These are phyloP conservation scores for Brachionus plicatilis DNA, from an alignment of 1,140 invertebrate species.

Conservation along the genomic window DNA sequence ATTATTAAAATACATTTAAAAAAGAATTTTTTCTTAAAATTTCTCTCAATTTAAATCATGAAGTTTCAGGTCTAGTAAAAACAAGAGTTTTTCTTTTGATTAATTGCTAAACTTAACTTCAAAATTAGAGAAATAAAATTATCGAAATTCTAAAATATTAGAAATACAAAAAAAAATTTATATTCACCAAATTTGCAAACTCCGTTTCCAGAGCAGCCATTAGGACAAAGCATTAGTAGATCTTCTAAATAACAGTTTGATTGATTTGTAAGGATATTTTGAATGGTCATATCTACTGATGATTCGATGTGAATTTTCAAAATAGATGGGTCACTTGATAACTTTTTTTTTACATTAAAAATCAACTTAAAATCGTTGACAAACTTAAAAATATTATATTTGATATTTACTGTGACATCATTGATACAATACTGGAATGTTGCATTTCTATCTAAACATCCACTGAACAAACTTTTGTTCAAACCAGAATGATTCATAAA, in stretches of 20 bases:
- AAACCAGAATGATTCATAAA: not conserved
- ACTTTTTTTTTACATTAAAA: not conserved
- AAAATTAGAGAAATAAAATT: too few species aligned
- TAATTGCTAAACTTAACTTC: too few species aligned
- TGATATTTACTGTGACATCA: not conserved
- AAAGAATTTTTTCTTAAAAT: too few species aligned
- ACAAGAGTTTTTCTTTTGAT: too few species aligned
- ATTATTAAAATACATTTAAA: too few species aligned
- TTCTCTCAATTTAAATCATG: too few species aligned
- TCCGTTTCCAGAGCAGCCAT: not conserved
- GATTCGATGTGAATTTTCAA: constrained; percentile 1
- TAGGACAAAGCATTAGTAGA: not conserved
- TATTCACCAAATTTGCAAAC: constrained; percentile 7
- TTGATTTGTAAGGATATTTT: not conserved
- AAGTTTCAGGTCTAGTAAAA: too few species aligned
- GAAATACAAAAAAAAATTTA: not conserved
- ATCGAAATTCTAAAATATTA: too few species aligned
- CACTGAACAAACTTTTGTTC: not conserved
- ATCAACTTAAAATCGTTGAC: not conserved
- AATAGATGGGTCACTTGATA: not conserved
- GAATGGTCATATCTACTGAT: not conserved
- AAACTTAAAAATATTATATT: too few species aligned
- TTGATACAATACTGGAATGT: not conserved
- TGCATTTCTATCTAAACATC: not conserved
- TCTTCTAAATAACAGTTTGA: not conserved